Percentiles rank a stretch among this genome's conserved stretches.
phyloP scores from a whole-genome alignment of 1,140 invertebrate genomes.

The Drosophila hydei region DNA sequence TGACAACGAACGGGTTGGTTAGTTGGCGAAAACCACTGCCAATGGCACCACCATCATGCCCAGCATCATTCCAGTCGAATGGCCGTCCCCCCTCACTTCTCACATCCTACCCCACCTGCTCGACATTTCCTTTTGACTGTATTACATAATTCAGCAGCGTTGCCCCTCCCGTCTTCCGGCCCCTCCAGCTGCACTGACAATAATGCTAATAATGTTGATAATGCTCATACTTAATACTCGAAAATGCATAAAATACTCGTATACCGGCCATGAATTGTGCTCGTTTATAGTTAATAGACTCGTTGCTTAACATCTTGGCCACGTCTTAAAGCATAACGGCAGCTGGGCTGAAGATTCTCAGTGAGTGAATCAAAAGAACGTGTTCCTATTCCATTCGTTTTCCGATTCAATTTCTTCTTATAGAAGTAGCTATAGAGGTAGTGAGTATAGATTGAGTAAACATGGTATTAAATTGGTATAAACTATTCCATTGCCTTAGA shows the following conservation, averaged over 20 bases:
- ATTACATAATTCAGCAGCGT: constrained; percentile 44
- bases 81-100: background rate
- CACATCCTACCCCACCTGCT: background rate
- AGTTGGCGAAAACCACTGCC: constrained; percentile 19
- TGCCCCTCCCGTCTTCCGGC: background rate
- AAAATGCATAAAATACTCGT: constrained; percentile 17
- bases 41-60: constrained; percentile 11
- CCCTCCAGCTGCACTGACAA: constrained; percentile 20
- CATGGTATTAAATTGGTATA: too few relatives aligned
- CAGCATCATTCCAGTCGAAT: too few relatives aligned
- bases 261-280: constrained; percentile 9
- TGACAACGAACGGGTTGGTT: constrained; percentile 36
- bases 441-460: too few relatives aligned
- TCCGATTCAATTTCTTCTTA: too few relatives aligned
- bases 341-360: too few relatives aligned
- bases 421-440: too few relatives aligned
- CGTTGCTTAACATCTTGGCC: background rate
- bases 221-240: constrained; percentile 24
- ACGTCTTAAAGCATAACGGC: too few relatives aligned
- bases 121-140: constrained; percentile 18
- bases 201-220: constrained; percentile 50
- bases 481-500: too few relatives aligned
- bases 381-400: too few relatives aligned
- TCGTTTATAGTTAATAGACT: constrained; percentile 23
- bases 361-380: too few relatives aligned